Conservation (phyloP, 1,140 invertebrate genomes). For the Metaphire vulgaris region DNA sequence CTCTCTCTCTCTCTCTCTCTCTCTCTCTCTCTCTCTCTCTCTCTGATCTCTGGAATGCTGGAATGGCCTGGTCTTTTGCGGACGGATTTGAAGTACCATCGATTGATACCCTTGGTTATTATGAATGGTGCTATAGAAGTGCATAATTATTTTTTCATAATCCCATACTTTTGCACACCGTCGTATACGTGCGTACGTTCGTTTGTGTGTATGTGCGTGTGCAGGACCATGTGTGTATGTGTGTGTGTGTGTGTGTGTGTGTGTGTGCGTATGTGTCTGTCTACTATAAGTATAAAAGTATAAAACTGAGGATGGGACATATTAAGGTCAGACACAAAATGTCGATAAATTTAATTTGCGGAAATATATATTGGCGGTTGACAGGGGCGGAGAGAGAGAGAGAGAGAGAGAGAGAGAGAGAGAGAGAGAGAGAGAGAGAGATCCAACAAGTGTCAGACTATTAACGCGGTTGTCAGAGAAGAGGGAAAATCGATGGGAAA, state of each 20-base stretch:
- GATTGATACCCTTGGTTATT: too few relatives aligned
- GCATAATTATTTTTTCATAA: too few relatives aligned
- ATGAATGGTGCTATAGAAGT: too few relatives aligned
- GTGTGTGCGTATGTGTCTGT: background rate
- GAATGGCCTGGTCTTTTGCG: too few relatives aligned
- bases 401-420: background rate
- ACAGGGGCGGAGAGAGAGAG: background rate
- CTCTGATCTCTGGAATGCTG: too few relatives aligned
- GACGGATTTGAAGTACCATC: too few relatives aligned
- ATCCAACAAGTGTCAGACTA: background rate
- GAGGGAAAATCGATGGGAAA: background rate
- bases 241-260: constrained; percentile 1
- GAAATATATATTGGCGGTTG: background rate
- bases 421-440: background rate
- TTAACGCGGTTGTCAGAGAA: background rate
- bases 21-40: constrained; percentile 1
- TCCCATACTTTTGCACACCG: too few relatives aligned
- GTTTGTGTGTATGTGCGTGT: background rate
- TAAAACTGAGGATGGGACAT: too few relatives aligned
- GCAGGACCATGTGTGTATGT: background rate
- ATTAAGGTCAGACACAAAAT: too few relatives aligned
- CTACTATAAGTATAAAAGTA: too few relatives aligned
- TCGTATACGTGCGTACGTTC: too few relatives aligned
- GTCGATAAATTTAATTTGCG: too few relatives aligned
- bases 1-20: constrained; percentile 1